A percentile compares a stretch with the other conserved stretches of the same genome.
These are phyloP conservation scores for Leptinotarsa undecemlineata DNA, from an alignment of 1,140 invertebrate genomes.

Conservation along the genomic window DNA sequence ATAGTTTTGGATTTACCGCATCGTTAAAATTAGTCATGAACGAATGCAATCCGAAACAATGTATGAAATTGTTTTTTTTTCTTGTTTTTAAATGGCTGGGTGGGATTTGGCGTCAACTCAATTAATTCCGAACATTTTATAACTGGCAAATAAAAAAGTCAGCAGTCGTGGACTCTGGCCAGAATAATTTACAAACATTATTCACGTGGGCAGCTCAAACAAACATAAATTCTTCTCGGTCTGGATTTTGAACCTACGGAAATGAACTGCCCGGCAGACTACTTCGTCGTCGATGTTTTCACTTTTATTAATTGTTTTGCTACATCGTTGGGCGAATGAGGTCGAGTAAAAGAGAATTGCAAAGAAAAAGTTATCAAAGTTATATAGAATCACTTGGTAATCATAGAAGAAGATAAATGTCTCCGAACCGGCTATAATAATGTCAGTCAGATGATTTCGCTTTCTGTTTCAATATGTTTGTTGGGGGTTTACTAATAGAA, in stretches of 20 bases:
- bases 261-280: neutral
- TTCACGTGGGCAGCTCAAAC: neutral
- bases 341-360: too few relatives aligned
- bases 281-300: neutral
- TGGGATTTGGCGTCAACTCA: neutral
- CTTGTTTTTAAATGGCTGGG: neutral
- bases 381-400: too few relatives aligned
- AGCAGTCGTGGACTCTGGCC: neutral
- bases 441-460: too few relatives aligned
- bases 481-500: too few relatives aligned
- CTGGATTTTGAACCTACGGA: neutral
- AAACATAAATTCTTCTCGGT: neutral
- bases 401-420: too few relatives aligned
- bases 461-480: too few relatives aligned
- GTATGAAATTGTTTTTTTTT: too few relatives aligned
- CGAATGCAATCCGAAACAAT: too few relatives aligned
- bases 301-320: neutral
- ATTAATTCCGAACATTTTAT: slow-evolving; percentile 1
- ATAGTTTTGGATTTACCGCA: too few relatives aligned
- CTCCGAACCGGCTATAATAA: too few relatives aligned
- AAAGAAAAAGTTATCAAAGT: too few relatives aligned
- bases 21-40: too few relatives aligned
- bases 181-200: slow-evolving; percentile 8
- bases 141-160: slow-evolving; percentile 3
- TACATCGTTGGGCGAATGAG: neutral